Evolutionary conservation across 2,797 vertebrate genomes (phyloP), one percentile per base, ranked within the genome.

Genomic region (Morelia viridis): DNA sequence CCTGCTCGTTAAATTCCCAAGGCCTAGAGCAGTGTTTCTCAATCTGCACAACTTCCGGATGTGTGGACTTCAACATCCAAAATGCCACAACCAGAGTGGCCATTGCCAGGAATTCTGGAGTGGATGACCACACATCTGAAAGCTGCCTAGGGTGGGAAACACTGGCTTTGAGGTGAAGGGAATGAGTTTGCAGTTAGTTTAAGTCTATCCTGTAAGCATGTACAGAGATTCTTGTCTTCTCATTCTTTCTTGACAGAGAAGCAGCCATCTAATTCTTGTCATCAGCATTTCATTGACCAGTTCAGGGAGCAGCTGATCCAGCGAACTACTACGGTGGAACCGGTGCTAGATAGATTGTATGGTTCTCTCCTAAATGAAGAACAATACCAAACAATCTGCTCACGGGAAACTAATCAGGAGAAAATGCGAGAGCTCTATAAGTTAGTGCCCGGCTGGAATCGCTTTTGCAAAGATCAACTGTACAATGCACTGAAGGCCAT

Each of bases 351-450:
- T 28, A 4, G 6, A 1, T 85, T 94, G 56, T 15, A 91, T 4
- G 22, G 6, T 2, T 24, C 8, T 0, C 4, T 94, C n/a, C 15
- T 92, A 26, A 58, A 12, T 2, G 0, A 87, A 0, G 92, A 87
- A 90, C 87, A 94, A 19, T 92, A 90, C 2, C 35, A 92, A 24
- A 53, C 28, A 7, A 84, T 91, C 60, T 1, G 8, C 5, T 53
- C 91, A 0, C 46, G 41, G 24, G 8, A 19, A 26, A 94, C 60
- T 0, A 91, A 56, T 61, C 90, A 3, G 0, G 80, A n/a, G 0
- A 87, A 94, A 35, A 92, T 94, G 90, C 24, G 92, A 26, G n/a
- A 3, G 65, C 87, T 94, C 19, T 92, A 84, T 26, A 26, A 4
- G 28, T 19, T 90, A 28, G 0, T 87, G 53, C 87, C 90, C 0